Percentiles rank a stretch among this genome's conserved stretches.
These are phyloP conservation scores for Chymomyza procnemis DNA, from an alignment of 2,888 invertebrate genomes.

Conservation along the genomic window DNA sequence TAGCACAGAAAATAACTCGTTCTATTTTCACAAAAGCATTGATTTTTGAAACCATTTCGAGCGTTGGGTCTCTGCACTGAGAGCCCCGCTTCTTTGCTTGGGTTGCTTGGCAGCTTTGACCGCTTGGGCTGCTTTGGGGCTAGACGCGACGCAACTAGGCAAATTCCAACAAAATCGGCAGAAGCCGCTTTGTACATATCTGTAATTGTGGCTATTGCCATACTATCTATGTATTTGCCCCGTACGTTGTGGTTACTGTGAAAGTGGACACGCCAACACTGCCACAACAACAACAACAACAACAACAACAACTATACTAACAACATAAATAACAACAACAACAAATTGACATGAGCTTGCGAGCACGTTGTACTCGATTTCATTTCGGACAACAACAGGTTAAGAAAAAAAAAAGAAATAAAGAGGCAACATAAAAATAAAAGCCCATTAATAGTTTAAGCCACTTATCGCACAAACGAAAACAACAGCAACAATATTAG, in stretches of 20 bases:
- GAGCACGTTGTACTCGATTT: conserved; percentile 65
- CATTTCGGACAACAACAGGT: conserved; percentile 49
- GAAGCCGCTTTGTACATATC: conserved; percentile 48
- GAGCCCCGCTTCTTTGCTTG: background rate
- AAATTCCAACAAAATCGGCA: conserved; percentile 53
- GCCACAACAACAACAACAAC: conserved; percentile 25
- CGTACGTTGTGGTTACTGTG: conserved; percentile 51
- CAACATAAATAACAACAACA: conserved; percentile 27
- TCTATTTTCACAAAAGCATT: conserved; percentile 67
- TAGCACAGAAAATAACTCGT: conserved; percentile 71
- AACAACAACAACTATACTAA: conserved; percentile 32
- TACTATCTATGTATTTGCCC: background rate
- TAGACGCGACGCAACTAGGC: conserved; percentile 60
- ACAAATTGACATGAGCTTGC: conserved; percentile 49
- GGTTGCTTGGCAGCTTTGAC: background rate
- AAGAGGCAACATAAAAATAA: conserved; percentile 38
- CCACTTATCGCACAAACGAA: conserved; percentile 61
- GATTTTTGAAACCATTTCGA: conserved; percentile 74
- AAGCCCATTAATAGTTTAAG: conserved; percentile 73
- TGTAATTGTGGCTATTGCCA: conserved; percentile 24
- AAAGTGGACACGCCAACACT: conserved; percentile 59
- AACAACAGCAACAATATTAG: conserved; percentile 11
- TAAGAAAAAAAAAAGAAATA: conserved; percentile 5
- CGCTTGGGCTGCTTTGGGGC: conserved; percentile 1
- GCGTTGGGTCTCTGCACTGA: conserved; percentile 20